phyloP scores from a whole-genome alignment of 2,113 vertebrate species.

The Archocentrus centrarchus region DNA sequence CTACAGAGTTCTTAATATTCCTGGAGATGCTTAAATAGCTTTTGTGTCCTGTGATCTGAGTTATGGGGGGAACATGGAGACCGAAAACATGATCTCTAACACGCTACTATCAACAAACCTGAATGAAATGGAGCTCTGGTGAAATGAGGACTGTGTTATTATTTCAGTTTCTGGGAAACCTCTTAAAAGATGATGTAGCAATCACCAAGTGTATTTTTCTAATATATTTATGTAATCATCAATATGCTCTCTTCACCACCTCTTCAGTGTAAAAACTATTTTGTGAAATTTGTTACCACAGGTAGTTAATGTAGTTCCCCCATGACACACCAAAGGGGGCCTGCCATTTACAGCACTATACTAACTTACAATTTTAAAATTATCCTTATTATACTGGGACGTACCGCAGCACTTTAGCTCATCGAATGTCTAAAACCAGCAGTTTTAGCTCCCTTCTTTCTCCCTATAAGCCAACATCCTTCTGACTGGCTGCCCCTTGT shows the following conservation, averaged over 20 bases:
- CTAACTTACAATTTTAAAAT: too few relatives aligned
- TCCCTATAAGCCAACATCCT: too few relatives aligned
- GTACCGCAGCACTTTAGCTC: too few relatives aligned
- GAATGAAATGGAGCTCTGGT: not conserved
- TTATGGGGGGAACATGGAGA: not conserved
- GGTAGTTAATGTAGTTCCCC: too few relatives aligned
- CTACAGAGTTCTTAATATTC: not conserved
- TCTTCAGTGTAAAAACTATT: not conserved
- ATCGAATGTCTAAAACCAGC: too few relatives aligned
- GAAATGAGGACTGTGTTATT: not conserved
- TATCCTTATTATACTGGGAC: too few relatives aligned
- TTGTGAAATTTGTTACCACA: too few relatives aligned
- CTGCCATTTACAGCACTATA: too few relatives aligned
- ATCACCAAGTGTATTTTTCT: not conserved
- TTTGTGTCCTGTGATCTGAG: not conserved
- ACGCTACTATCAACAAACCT: not conserved
- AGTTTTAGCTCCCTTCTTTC: too few relatives aligned
- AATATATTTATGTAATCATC: not conserved
- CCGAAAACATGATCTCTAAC: not conserved
- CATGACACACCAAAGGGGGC: too few relatives aligned
- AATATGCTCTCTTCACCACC: not conserved
- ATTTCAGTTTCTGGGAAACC: not conserved
- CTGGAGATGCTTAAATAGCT: not conserved
- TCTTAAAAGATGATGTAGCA: not conserved
- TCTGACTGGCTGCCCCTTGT: too few relatives aligned